Base-by-base conservation (phyloP, 2,888 invertebrate genomes). In the Hirtodrosophila duncani region DNA sequence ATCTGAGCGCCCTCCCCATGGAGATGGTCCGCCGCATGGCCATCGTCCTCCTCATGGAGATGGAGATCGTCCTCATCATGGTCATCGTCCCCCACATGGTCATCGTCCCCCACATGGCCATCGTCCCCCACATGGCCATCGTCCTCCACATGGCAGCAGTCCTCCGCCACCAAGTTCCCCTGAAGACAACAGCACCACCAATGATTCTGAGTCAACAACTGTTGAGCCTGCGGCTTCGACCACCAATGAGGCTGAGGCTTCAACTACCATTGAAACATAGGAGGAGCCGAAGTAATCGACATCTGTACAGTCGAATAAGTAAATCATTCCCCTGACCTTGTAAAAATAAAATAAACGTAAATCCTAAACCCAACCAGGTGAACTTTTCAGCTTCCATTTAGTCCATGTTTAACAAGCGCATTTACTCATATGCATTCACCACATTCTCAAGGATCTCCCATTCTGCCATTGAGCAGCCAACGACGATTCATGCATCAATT, bases 401-500 rank as follows among this genome's bases (percentile, higher is more conserved):
- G n/a, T n/a, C n/a, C n/a, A n/a, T n/a, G n/a, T n/a, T n/a, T n/a
- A n/a, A n/a, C n/a, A n/a, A n/a, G n/a, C n/a, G 39, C 48, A 66
- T 33, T 68, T 52, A 59, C 56, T 59, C 13, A 44, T 26, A 46
- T 39, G 53, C 53, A 65, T 30, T 51, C 26, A 43, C 41, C 37
- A 17, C n/a, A 48, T 24, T 42, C 18, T 5, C 29, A 17, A 21
- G 6, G 10, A 18, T 17, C 23, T 33, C 13, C 44, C 27, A 45
- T 41, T 37, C 20, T 17, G 26, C 13, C 20, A 14, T 43, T 30
- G 38, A n/a, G n/a, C n/a, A n/a, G n/a, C n/a, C n/a, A n/a, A n/a
- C n/a, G n/a, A n/a, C n/a, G 34, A 61, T 52, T 61, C 46, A 48
- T 42, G 42, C 61, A 44, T 41, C 72, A 71, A 67, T 63, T 80